Evolutionary conservation across 1,140 invertebrate genomes (phyloP).

Genomic region (Aphaenogaster rudis): DNA sequence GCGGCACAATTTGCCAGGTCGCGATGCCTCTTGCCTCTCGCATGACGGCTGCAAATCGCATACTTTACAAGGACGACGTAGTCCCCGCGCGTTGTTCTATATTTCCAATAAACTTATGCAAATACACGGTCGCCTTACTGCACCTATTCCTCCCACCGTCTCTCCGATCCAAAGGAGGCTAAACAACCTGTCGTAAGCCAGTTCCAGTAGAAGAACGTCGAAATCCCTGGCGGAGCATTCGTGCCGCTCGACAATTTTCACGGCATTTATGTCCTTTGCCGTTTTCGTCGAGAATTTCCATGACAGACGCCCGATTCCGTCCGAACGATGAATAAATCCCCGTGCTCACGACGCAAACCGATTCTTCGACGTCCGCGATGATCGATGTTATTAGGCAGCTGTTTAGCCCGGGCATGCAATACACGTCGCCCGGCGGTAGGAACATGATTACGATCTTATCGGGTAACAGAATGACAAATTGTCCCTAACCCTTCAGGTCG

Average conservation of each 20-base stretch:
- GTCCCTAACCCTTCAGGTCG: constrained; percentile 19
- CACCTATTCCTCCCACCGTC: neutral
- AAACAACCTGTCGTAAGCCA: constrained; percentile 80
- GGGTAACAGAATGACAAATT: constrained; percentile 50
- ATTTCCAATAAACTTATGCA: constrained; percentile 57
- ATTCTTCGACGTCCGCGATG: constrained; percentile 72
- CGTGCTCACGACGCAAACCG: constrained; percentile 63
- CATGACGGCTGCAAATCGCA: constrained; percentile 42
- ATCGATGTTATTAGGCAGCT: constrained; percentile 72
- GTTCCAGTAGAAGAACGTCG: constrained; percentile 78
- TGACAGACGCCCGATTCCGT: constrained; percentile 67
- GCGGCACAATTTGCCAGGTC: neutral
- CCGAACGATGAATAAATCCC: constrained; percentile 69
- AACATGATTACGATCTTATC: constrained; percentile 60
- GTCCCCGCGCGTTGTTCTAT: constrained; percentile 31
- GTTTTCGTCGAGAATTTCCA: constrained; percentile 75
- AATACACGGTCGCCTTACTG: constrained; percentile 7
- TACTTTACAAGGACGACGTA: constrained; percentile 33
- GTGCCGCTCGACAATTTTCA: constrained; percentile 74
- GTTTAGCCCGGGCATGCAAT: constrained; percentile 72
- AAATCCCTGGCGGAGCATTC: constrained; percentile 74
- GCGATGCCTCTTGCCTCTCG: neutral
- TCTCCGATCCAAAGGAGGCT: constrained; percentile 28
- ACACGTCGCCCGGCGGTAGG: constrained; percentile 8
- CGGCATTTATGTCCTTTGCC: constrained; percentile 72